Percentiles rank a stretch among this genome's conserved stretches.
These are phyloP conservation scores for Mnemiopsis leidyi DNA, from an alignment of 37 sponge, comb jelly and placozoan species.

Conservation along the genomic window DNA sequence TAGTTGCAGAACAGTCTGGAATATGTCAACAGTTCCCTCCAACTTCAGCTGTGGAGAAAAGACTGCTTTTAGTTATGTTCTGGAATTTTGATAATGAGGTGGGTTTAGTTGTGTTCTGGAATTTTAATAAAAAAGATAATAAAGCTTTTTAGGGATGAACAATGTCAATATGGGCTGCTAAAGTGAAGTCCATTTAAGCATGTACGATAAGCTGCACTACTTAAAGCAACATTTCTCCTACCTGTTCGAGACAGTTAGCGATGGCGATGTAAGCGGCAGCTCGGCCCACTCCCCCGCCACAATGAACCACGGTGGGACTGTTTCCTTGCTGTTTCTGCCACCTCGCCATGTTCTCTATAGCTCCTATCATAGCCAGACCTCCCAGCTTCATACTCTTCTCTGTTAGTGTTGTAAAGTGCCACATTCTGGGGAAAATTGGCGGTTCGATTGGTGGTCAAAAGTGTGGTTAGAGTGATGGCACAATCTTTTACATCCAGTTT, in stretches of 20 bases:
- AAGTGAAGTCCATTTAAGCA: no score
- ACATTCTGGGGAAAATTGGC: not conserved
- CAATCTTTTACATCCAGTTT: no score
- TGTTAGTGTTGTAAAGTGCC: conserved; percentile 2
- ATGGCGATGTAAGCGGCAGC: conserved; percentile 37
- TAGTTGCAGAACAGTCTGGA: conserved; percentile 62
- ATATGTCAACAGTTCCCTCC: conserved; percentile 66
- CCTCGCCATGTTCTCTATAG: not conserved
- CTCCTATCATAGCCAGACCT: not conserved
- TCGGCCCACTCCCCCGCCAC: not conserved
- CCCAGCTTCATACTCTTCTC: not conserved
- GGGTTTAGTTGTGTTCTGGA: no score
- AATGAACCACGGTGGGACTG: not conserved
- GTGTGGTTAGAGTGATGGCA: no score
- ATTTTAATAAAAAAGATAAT: no score
- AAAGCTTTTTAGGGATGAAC: no score
- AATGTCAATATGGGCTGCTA: no score
- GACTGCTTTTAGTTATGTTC: no score
- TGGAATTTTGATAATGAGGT: no score
- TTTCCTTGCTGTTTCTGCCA: conserved; percentile 29
- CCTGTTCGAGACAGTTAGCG: conserved; percentile 40
- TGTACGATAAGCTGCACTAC: no score
- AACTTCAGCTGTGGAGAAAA: conserved; percentile 5
- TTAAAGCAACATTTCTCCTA: no score
- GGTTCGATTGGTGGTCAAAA: no score